A percentile compares a stretch with the other conserved stretches of the same genome.
phyloP scores from a whole-genome alignment of 2,888 invertebrate genomes.

The Thyatira batis region DNA sequence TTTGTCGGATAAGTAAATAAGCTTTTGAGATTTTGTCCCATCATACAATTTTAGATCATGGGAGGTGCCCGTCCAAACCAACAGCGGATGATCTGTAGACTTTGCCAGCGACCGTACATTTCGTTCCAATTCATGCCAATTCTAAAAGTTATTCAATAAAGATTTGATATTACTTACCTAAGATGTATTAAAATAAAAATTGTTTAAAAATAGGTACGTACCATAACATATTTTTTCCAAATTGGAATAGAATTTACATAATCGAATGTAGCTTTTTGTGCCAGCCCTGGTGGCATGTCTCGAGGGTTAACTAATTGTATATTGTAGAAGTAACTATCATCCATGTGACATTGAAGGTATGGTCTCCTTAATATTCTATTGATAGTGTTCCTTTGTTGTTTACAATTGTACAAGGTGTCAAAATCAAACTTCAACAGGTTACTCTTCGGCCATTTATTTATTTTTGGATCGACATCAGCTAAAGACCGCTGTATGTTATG shows the following conservation, averaged over 20 bases:
- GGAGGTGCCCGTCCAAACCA: conserved; percentile 46
- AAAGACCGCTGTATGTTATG: conserved; percentile 26
- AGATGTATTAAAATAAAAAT: too few species aligned
- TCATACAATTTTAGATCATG: conserved; percentile 13
- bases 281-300: conserved; percentile 47
- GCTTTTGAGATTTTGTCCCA: background rate
- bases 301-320: conserved; percentile 50
- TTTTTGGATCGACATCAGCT: conserved; percentile 19
- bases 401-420: conserved; percentile 42
- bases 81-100: conserved; percentile 22
- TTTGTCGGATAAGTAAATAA: conserved; percentile 18
- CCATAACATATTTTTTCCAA: conserved; percentile 51
- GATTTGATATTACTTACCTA: conserved; percentile 30
- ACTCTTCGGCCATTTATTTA: conserved; percentile 30
- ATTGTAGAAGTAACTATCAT: conserved; percentile 47
- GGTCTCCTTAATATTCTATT: conserved; percentile 16
- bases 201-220: too few species aligned
- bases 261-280: conserved; percentile 42
- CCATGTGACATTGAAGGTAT: conserved; percentile 22
- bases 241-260: conserved; percentile 56
- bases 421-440: conserved; percentile 29
- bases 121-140: conserved; percentile 54
- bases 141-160: conserved; percentile 32
- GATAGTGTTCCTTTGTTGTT: conserved; percentile 31
- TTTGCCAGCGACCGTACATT: conserved; percentile 40